Conservation (phyloP, 2,113 vertebrate genomes). For the Naja naja region DNA sequence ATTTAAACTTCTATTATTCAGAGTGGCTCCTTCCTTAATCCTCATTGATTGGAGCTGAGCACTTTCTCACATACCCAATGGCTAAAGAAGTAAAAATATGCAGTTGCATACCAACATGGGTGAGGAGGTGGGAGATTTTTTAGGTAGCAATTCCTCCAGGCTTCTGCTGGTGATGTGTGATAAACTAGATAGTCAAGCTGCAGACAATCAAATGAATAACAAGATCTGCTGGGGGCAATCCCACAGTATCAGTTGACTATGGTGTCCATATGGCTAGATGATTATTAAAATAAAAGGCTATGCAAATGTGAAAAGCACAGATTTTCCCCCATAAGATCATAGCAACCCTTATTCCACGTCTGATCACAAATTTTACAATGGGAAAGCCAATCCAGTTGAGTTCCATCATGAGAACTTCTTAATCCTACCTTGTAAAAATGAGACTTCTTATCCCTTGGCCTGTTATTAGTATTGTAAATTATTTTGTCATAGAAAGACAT, state of each 20-base stretch:
- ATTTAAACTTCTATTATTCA: slow-evolving; percentile 4
- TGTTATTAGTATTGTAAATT: background rate
- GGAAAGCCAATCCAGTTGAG: background rate
- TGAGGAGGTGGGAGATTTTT: background rate
- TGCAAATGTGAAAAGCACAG: background rate
- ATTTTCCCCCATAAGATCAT: background rate
- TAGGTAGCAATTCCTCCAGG: background rate
- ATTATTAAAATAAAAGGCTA: background rate
- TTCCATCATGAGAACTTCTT: background rate
- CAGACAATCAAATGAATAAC: background rate
- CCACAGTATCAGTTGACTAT: background rate
- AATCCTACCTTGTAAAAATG: background rate
- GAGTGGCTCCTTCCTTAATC: background rate
- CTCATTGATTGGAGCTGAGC: background rate
- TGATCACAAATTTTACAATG: background rate
- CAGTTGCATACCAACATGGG: background rate
- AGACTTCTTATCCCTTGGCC: background rate
- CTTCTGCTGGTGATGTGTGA: background rate
- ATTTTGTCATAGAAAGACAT: background rate
- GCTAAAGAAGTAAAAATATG: background rate
- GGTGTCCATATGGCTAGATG: background rate
- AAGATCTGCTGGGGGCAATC: background rate
- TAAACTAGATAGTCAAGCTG: background rate
- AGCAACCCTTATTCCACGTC: background rate
- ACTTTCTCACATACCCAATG: background rate